Conservation (phyloP, 2,888 invertebrate genomes). For the Nycteola revayana region DNA sequence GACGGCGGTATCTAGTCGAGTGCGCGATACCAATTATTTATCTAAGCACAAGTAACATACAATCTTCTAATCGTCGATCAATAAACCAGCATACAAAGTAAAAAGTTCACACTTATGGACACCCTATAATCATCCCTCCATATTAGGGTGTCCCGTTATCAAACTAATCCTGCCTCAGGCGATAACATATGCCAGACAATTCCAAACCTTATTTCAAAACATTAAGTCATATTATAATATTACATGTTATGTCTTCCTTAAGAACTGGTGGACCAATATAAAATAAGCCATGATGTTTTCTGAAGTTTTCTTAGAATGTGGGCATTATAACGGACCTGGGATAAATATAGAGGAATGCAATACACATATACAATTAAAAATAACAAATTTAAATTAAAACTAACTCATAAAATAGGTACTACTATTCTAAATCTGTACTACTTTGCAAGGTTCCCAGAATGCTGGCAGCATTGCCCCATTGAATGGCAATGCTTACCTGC, state of each 20-base stretch:
- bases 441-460: no score
- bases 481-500: no score
- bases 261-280: constrained; percentile 10
- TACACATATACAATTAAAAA: no score
- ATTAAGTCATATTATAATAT: constrained; percentile 15
- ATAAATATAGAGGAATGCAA: no score
- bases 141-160: constrained; percentile 56
- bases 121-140: constrained; percentile 49
- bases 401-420: no score
- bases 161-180: constrained; percentile 20
- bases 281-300: constrained; percentile 12
- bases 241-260: constrained; percentile 7
- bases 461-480: no score
- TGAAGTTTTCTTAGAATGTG: constrained; percentile 9
- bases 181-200: constrained; percentile 9
- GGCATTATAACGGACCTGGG: constrained; percentile 2
- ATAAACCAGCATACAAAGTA: constrained; percentile 24
- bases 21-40: no score
- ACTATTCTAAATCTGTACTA: no score
- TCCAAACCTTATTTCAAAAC: constrained; percentile 18
- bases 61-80: neutral
- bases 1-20: no score
- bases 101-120: constrained; percentile 26
- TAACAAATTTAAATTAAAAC: no score
- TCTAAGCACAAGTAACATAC: no score